phyloP scores from a whole-genome alignment of 2,113 vertebrate species.

The Psittacula cyanocephala region DNA sequence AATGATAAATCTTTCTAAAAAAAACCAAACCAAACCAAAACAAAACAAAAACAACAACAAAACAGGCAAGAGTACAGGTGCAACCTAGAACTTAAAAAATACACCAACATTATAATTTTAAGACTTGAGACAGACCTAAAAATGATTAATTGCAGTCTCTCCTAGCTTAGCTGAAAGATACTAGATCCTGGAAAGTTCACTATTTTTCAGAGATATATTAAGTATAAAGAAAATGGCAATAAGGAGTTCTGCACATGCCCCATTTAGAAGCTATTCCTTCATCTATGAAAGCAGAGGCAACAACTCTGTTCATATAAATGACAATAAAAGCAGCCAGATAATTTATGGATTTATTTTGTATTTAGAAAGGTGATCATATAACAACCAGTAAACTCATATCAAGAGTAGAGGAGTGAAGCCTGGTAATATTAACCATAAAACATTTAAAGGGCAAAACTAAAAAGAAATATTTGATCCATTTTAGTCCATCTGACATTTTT shows the following conservation, averaged over 20 bases:
- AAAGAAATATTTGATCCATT: neutral
- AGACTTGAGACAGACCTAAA: neutral
- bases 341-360: neutral
- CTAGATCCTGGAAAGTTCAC: neutral
- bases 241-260: neutral
- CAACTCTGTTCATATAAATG: neutral
- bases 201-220: neutral
- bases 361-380: neutral
- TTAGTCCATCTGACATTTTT: slow-evolving; percentile 34
- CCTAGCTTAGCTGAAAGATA: neutral
- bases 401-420: neutral
- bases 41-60: neutral
- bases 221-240: neutral
- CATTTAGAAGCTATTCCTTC: neutral
- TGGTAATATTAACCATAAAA: neutral
- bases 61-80: neutral
- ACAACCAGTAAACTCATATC: neutral
- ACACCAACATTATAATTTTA: neutral
- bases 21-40: too few species aligned
- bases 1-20: neutral
- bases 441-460: neutral
- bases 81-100: neutral
- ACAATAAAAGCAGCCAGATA: neutral
- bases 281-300: neutral
- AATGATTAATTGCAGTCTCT: neutral